A percentile compares a stretch with the other conserved stretches of the same genome.
These are phyloP conservation scores for Eulemur macaco DNA, from an alignment of 2,113 vertebrate species.

Conservation along the genomic window DNA sequence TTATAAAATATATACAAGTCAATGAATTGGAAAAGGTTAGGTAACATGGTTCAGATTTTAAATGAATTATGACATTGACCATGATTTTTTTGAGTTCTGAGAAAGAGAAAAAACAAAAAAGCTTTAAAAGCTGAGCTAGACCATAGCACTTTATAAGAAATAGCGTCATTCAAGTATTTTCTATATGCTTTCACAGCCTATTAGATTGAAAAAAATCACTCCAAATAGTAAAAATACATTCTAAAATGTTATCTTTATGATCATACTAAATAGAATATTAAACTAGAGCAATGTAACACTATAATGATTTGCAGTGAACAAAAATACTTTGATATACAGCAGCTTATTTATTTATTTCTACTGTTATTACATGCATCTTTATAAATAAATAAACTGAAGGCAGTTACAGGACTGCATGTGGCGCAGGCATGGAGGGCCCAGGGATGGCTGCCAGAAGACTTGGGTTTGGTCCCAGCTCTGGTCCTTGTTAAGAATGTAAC, in stretches of 20 bases:
- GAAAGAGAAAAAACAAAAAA: not conserved
- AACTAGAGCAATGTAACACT: not conserved
- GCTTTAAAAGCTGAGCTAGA: not conserved
- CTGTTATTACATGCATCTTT: not conserved
- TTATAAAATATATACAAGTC: not conserved
- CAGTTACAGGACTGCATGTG: not conserved
- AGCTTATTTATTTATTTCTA: not conserved
- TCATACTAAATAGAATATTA: not conserved
- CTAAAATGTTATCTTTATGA: not conserved
- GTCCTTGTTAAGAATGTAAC: not conserved
- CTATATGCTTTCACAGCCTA: not conserved
- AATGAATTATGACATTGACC: not conserved
- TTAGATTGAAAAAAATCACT: not conserved
- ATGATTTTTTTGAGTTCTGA: slow-evolving; percentile 23
- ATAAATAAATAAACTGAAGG: not conserved
- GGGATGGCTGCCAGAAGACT: not conserved
- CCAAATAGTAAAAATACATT: slow-evolving; percentile 8
- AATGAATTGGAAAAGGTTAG: not conserved
- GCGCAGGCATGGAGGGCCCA: not conserved
- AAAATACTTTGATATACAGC: not conserved
- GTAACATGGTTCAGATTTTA: not conserved
- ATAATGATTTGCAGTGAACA: not conserved
- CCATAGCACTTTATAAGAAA: not conserved
- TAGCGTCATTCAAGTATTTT: not conserved
- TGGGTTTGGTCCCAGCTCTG: not conserved